Base-by-base conservation (phyloP, 1,140 invertebrate genomes). In the Elymnias hypermnestra region DNA sequence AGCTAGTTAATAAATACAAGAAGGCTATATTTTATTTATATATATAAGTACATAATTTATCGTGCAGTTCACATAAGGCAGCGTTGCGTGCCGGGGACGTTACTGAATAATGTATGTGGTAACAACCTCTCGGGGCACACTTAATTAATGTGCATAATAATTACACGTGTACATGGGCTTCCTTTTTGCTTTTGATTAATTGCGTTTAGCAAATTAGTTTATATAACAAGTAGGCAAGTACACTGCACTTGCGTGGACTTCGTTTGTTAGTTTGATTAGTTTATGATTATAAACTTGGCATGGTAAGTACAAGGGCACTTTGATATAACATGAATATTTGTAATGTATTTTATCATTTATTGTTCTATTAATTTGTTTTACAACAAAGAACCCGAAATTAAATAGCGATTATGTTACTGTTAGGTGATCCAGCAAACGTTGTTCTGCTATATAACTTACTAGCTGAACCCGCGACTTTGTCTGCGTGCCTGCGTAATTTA, bases 71-170 rank as follows among this genome's bases (percentile, higher is more conserved):
- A 35, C 42, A 44, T 33, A 40, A 52, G 13, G 21, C 42, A 29
- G 55, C 33, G 51, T 75, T 72, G 71, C 71, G 72, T 75, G 70
- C 59, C 46, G 33, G 53, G 51, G 47, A 52, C 62, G 41, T 52
- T 63, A 55, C 58, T 74, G 71, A 74, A 76, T 83, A 74, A 83
- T 76, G 60, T 78, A 83, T 72, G 64, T 49, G 51, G 60, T 63
- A 61, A 63, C 73, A 59, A 69, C 72, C 70, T 67, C 68, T 61
- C 46, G 48, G 57, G 63, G 59, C 64, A 63, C 53, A 55, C 72
- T 73, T 84, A 83, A 84, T 84, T 84, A 83, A 84, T 84, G 77
- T 83, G 81, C 81, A 83, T 84, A 83, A 79, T 84, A 83, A 83
- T 79, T 79, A 83, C 68, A 69, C 63, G 63, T 77, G 71, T 71